These are phyloP conservation scores for Tipula unca DNA, from an alignment of 2,888 invertebrate genomes.

Conservation along the genomic window DNA sequence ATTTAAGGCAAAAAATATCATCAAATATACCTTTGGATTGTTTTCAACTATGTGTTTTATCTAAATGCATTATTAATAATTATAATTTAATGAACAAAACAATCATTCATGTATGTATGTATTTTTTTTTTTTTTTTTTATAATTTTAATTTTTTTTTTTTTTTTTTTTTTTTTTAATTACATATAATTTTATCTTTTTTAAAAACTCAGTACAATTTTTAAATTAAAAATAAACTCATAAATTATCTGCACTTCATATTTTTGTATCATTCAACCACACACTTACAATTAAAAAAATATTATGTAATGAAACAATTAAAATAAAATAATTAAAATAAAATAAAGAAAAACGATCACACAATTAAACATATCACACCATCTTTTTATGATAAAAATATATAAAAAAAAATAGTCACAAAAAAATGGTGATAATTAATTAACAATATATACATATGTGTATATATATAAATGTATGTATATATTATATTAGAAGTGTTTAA, in stretches of 20 bases:
- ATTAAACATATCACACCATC: conserved; percentile 17
- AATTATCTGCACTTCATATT: conserved; percentile 17
- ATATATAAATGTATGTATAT: not conserved
- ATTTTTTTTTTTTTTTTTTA: not conserved
- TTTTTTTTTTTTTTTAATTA: conserved; percentile 9
- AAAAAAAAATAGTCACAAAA: not conserved
- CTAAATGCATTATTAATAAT: conserved; percentile 18
- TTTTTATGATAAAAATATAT: conserved; percentile 14
- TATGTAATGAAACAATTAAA: conserved; percentile 14
- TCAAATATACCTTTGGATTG: conserved; percentile 31
- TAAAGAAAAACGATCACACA: conserved; percentile 19
- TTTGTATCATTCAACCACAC: conserved; percentile 15
- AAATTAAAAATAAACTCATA: conserved; percentile 4
- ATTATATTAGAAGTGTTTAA: conserved; percentile 17
- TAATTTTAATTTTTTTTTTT: not conserved
- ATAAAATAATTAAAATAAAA: conserved; percentile 16
- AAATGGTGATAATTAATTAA: conserved; percentile 17
- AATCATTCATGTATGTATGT: not conserved
- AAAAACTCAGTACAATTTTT: conserved; percentile 14
- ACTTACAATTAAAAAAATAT: not conserved
- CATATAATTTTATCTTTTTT: not conserved
- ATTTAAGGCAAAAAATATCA: conserved; percentile 30
- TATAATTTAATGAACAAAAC: not conserved
- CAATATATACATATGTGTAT: not conserved
- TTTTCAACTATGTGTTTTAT: conserved; percentile 24